phyloP scores from a whole-genome alignment of 2,888 invertebrate species.

The Erpobdella octoculata region DNA sequence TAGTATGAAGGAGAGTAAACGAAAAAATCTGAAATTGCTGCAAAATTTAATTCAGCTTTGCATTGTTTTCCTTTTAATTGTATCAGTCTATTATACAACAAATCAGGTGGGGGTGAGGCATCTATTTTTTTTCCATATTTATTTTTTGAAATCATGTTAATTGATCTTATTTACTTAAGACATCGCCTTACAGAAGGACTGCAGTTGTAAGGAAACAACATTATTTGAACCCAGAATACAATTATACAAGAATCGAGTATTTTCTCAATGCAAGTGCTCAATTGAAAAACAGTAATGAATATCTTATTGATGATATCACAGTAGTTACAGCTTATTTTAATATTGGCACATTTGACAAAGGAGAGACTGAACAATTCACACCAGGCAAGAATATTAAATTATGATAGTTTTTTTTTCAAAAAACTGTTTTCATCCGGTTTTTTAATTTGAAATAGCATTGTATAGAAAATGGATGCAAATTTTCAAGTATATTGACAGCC shows the following conservation, averaged over 20 bases:
- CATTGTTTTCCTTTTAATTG: no score
- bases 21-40: no score
- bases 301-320: constrained; percentile 23
- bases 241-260: not conserved
- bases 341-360: constrained; percentile 35
- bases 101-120: no score
- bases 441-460: constrained; percentile 33
- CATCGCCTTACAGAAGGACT: not conserved
- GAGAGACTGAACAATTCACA: constrained; percentile 23
- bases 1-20: no score
- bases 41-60: not conserved
- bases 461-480: constrained; percentile 43
- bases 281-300: no score
- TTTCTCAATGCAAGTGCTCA: no score
- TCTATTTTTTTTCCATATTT: not conserved
- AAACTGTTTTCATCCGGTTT: no score
- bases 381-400: not conserved
- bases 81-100: no score
- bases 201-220: not conserved
- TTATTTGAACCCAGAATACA: not conserved
- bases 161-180: not conserved
- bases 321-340: constrained; percentile 35
- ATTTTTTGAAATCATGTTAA: no score
- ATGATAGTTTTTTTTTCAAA: not conserved
- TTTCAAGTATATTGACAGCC: constrained; percentile 41